Conservation (phyloP, 2,888 invertebrate genomes). For the Hermaeophaga mercurialis region DNA sequence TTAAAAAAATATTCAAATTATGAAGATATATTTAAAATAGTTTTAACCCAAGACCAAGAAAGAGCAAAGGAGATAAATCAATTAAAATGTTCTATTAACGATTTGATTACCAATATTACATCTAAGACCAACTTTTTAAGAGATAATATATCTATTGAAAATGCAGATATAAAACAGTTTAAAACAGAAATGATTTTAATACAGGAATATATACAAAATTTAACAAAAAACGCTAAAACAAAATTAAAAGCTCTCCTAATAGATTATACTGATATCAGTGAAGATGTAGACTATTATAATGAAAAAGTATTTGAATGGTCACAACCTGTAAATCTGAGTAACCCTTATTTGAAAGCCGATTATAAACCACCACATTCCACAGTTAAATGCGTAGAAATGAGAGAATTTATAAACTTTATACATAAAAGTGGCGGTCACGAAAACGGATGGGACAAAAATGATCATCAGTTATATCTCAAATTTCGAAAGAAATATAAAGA, state of each 20-base stretch:
- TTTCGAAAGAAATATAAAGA: conserved; percentile 48
- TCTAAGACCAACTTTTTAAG: conserved; percentile 37
- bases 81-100: conserved; percentile 34
- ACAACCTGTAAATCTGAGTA: conserved; percentile 40
- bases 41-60: conserved; percentile 29
- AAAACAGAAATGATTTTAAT: conserved; percentile 48
- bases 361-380: conserved; percentile 2
- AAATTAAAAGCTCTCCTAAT: conserved; percentile 40
- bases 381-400: conserved; percentile 58
- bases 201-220: conserved; percentile 46
- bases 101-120: conserved; percentile 36
- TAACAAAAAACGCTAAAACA: conserved; percentile 39
- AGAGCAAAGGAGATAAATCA: conserved; percentile 32
- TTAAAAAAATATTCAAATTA: conserved; percentile 37
- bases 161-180: conserved; percentile 46
- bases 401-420: conserved; percentile 63
- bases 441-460: conserved; percentile 64
- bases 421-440: conserved; percentile 59
- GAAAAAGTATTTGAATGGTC: conserved; percentile 48
- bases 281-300: conserved; percentile 46
- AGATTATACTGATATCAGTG: conserved; percentile 42
- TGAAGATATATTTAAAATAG: conserved; percentile 32
- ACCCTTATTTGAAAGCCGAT: conserved; percentile 9
- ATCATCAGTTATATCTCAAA: conserved; percentile 62
- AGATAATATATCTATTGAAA: conserved; percentile 33